phyloP scores from a whole-genome alignment of 2,888 invertebrate species.

The Amblyjoppa fuscipennis region DNA sequence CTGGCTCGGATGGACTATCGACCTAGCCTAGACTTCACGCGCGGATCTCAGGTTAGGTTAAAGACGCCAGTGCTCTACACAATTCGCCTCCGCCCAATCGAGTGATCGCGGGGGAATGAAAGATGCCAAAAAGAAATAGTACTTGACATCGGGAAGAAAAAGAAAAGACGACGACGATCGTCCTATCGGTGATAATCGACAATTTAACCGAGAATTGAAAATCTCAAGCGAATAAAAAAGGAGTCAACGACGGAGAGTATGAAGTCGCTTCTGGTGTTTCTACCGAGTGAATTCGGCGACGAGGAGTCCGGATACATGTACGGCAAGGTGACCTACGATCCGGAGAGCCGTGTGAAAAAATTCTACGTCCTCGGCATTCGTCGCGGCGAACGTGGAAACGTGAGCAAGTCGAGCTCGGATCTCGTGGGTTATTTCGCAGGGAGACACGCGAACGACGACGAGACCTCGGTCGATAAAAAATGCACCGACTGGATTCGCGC shows the following conservation, averaged over 20 bases:
- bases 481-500: conserved; percentile 80
- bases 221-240: background rate
- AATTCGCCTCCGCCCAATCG: background rate
- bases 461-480: conserved; percentile 69
- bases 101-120: background rate
- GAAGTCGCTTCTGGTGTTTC: conserved; percentile 79
- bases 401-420: conserved; percentile 63
- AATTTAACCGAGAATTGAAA: background rate
- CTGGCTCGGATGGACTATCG: no score
- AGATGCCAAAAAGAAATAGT: background rate
- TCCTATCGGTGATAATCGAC: background rate
- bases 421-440: conserved; percentile 79
- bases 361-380: conserved; percentile 78
- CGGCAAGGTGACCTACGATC: conserved; percentile 77
- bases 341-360: conserved; percentile 73
- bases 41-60: background rate
- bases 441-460: conserved; percentile 47
- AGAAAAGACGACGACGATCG: background rate
- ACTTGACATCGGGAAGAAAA: background rate
- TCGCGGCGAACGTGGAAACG: conserved; percentile 52
- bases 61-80: background rate
- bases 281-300: conserved; percentile 75
- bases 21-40: no score
- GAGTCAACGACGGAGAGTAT: conserved; percentile 56
- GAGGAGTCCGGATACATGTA: conserved; percentile 78